Evolutionary conservation across 2,888 invertebrate species (phyloP), one percentile per base, ranked within the genome.

Genomic region (Ethmia dodecea): DNA sequence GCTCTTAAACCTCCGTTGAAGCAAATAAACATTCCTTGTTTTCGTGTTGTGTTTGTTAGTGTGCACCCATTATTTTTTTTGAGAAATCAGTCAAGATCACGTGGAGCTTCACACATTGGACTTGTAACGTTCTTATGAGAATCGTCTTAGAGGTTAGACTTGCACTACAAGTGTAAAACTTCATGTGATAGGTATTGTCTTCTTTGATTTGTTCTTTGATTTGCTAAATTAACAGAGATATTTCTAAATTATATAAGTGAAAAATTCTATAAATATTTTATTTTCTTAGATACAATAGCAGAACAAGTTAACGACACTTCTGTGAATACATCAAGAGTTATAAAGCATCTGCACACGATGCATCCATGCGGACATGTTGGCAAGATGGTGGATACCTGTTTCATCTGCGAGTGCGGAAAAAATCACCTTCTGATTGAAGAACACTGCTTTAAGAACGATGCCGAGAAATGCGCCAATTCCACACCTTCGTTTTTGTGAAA

Each of bases 381-480:
- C 0, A 53, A 42, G 1, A 15, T 74, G 1, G 42, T 45, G 22
- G 76, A 81, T 24, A 51, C 53, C 0, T 83, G 83, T 38, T 79
- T 52, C 38, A 50, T 74, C 4, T 83, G 81, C 32, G 62, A 75
- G n/a, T 81, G 81, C 35, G 59, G 61, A 9, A 43, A 60, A 1
- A 37, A 43, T 0, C 24, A 39, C 3, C 39, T 58, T 4, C 16
- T 72, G 0, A 55, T 79, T 1, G 57, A 62, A 33, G 80, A 80
- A 30, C 75, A 79, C 28, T 81, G 81, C 42, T 83, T 64, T 35
- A 66, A 58, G 38, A 79, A 60, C 18, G 53, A 69, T 0, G 46
- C 45, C 0, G 29, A 40, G 0, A 44, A 45, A 1, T 83, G 81
- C 31, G 35, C 14, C 0, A 30, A 64, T 11, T 48, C 46, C 0